phyloP scores from a whole-genome alignment of 2,797 vertebrate genomes.

The Holocentrus rufus region DNA sequence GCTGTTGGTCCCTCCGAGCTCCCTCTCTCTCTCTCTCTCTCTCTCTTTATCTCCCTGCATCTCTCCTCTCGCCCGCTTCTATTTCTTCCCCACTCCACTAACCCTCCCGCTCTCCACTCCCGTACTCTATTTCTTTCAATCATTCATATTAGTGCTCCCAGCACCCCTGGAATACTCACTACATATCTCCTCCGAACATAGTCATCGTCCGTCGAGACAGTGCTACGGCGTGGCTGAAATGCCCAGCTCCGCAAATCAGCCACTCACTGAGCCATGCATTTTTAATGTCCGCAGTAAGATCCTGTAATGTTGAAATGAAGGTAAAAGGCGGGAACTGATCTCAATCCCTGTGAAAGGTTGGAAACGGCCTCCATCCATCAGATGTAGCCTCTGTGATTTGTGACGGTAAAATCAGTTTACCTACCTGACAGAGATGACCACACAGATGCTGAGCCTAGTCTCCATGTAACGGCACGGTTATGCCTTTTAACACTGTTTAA shows the following conservation, averaged over 20 bases:
- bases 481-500: no score
- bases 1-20: slow-evolving; percentile 45
- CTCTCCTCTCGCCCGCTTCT: slow-evolving; percentile 48
- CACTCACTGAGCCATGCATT: slow-evolving; percentile 20
- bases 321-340: slow-evolving; percentile 13
- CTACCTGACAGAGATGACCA: slow-evolving; percentile 1
- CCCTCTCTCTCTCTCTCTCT: not conserved
- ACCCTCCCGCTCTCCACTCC: slow-evolving; percentile 29
- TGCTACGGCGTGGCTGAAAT: slow-evolving; percentile 48
- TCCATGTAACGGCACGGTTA: no score
- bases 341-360: slow-evolving; percentile 10
- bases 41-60: slow-evolving; percentile 18
- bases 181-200: slow-evolving; percentile 57
- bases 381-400: slow-evolving; percentile 5
- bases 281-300: slow-evolving; percentile 39
- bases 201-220: slow-evolving; percentile 55
- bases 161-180: slow-evolving; percentile 49
- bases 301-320: slow-evolving; percentile 7
- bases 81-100: slow-evolving; percentile 51
- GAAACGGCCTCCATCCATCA: slow-evolving; percentile 9
- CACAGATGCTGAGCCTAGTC: not conserved
- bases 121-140: slow-evolving; percentile 66
- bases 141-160: slow-evolving; percentile 71
- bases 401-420: not conserved
- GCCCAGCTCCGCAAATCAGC: slow-evolving; percentile 42